phyloP scores from a whole-genome alignment of 2,888 invertebrate genomes.

The Cosmia pyralina region DNA sequence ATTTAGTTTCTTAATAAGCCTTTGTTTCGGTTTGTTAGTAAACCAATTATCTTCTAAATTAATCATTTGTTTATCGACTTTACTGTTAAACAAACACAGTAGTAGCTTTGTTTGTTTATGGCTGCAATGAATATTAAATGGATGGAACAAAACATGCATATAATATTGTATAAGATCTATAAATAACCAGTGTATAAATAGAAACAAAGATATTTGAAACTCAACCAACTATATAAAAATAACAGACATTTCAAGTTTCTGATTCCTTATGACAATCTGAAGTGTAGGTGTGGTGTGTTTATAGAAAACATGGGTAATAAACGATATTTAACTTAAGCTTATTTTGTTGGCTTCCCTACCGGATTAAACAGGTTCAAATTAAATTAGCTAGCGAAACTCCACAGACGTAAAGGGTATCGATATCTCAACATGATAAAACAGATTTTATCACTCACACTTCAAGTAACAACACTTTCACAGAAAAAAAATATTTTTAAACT shows the following conservation, averaged over 20 bases:
- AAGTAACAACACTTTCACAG: too few relatives aligned
- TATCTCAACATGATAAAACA: too few relatives aligned
- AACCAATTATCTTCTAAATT: slow-evolving; percentile 47
- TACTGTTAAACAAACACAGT: slow-evolving; percentile 15
- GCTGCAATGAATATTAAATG: background rate
- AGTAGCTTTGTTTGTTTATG: background rate
- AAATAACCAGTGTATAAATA: background rate
- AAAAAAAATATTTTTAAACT: too few relatives aligned
- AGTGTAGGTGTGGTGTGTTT: background rate
- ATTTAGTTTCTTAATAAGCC: slow-evolving; percentile 41
- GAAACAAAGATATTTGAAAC: background rate
- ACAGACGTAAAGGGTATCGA: too few relatives aligned
- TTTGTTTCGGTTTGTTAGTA: slow-evolving; percentile 37
- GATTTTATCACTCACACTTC: too few relatives aligned
- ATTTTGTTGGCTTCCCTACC: too few relatives aligned
- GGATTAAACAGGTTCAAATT: too few relatives aligned
- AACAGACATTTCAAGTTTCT: background rate
- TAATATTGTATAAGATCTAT: background rate
- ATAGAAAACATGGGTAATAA: background rate
- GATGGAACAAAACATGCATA: background rate
- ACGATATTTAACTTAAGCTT: too few relatives aligned
- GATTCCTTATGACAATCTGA: background rate
- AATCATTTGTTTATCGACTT: slow-evolving; percentile 25
- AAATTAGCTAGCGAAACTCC: too few relatives aligned
- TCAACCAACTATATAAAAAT: background rate